Evolutionary conservation across 1,140 invertebrate genomes (phyloP).

Genomic region (Diachasma alloeum): DNA sequence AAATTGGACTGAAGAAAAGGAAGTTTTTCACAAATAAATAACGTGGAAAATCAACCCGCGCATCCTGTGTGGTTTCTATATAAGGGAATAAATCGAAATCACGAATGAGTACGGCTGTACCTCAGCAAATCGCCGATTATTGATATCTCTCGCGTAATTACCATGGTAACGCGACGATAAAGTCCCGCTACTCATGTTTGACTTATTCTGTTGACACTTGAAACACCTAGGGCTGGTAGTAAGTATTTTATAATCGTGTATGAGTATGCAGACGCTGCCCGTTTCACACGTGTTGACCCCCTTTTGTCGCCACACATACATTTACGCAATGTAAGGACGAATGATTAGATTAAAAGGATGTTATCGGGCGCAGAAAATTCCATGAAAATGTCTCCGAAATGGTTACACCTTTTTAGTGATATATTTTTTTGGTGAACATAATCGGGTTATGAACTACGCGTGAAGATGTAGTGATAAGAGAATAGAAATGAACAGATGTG

Average conservation of each 20-base stretch:
- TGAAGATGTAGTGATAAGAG: slow-evolving; percentile 40
- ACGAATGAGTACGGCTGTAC: not conserved
- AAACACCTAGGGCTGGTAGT: not conserved
- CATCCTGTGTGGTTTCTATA: too few species aligned
- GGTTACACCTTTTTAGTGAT: not conserved
- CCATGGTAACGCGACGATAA: slow-evolving; percentile 48
- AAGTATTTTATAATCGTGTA: slow-evolving; percentile 26
- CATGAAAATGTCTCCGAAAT: not conserved
- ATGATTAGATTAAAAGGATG: slow-evolving; percentile 2
- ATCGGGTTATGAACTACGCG: not conserved
- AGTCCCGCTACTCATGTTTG: slow-evolving; percentile 43
- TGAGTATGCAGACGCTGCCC: slow-evolving; percentile 36
- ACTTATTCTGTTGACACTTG: slow-evolving; percentile 24
- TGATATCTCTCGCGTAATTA: slow-evolving; percentile 43
- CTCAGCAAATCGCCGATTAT: slow-evolving; percentile 25
- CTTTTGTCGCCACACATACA: not conserved
- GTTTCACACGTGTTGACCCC: slow-evolving; percentile 45
- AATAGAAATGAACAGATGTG: slow-evolving; percentile 50
- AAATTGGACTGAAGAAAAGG: too few species aligned
- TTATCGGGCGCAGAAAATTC: not conserved
- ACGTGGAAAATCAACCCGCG: too few species aligned
- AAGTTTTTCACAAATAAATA: too few species aligned
- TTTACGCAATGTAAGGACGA: not conserved
- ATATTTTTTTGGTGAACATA: not conserved
- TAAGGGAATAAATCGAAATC: not conserved